Evolutionary conservation across 1,140 invertebrate species (phyloP).

Genomic region (Drosophila pruinosa): DNA sequence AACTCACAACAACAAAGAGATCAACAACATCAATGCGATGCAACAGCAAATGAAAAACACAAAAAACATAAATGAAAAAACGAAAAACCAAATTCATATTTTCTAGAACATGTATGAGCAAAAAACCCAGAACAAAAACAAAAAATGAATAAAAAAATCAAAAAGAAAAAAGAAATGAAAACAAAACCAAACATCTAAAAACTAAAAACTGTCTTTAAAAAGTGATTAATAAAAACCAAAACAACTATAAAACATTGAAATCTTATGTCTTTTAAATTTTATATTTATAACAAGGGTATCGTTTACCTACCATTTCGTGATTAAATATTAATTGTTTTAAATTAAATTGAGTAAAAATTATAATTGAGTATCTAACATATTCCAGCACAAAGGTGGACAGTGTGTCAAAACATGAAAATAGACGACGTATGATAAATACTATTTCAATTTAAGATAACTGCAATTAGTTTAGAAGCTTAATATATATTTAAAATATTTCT

Average conservation of each 20-base stretch:
- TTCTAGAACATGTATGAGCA: conserved; percentile 67
- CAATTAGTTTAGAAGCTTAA: too few species aligned
- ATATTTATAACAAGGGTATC: too few species aligned
- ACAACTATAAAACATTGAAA: conserved; percentile 8
- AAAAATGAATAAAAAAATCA: conserved; percentile 34
- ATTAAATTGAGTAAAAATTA: too few species aligned
- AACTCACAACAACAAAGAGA: conserved; percentile 23
- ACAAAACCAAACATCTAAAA: conserved; percentile 48
- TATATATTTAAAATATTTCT: too few species aligned
- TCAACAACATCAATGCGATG: conserved; percentile 20
- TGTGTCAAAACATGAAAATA: too few species aligned
- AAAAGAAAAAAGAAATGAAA: conserved; percentile 45
- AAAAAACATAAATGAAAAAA: conserved; percentile 16
- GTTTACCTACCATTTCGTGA: too few species aligned
- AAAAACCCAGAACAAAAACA: conserved; percentile 28
- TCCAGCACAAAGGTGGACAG: too few species aligned
- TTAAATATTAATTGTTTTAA: too few species aligned
- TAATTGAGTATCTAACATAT: too few species aligned
- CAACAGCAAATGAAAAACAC: background rate
- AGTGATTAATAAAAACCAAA: conserved; percentile 58
- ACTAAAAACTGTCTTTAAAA: conserved; percentile 61
- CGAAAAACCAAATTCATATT: conserved; percentile 49
- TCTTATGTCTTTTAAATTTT: conserved; percentile 9
- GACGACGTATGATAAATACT: too few species aligned
- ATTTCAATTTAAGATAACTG: too few species aligned